Evolutionary conservation across 2,888 invertebrate species (phyloP).

Genomic region (Girardia tigrina): DNA sequence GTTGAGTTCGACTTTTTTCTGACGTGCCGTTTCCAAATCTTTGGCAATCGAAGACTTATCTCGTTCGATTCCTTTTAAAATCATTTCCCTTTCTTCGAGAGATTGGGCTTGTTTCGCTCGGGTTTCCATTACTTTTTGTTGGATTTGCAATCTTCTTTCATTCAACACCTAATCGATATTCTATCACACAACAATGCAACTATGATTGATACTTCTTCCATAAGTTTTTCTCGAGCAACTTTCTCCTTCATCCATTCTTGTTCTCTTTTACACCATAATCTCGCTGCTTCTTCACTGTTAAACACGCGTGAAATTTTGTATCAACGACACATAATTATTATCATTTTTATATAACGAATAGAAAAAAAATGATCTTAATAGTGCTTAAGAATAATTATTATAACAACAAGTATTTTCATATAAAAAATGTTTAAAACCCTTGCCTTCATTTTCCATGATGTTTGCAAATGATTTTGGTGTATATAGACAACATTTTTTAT

Average conservation of each 20-base stretch:
- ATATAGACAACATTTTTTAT: too few relatives aligned
- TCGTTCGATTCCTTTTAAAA: not conserved
- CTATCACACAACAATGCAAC: not conserved
- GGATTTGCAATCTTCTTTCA: not conserved
- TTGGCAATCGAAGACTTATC: not conserved
- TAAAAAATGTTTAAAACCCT: too few relatives aligned
- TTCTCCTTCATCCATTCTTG: not conserved
- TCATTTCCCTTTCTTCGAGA: not conserved
- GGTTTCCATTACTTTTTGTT: not conserved
- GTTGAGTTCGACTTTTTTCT: not conserved
- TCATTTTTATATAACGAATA: too few relatives aligned
- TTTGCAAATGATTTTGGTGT: too few relatives aligned
- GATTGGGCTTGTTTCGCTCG: not conserved
- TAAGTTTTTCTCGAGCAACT: not conserved
- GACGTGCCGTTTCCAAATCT: not conserved
- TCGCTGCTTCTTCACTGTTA: slow-evolving; percentile 6
- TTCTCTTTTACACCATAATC: slow-evolving; percentile 11
- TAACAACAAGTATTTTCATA: too few relatives aligned
- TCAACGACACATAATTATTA: too few relatives aligned
- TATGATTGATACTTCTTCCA: slow-evolving; percentile 17
- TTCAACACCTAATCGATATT: not conserved
- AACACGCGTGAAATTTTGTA: too few relatives aligned
- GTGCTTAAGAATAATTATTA: too few relatives aligned
- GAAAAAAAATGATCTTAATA: too few relatives aligned
- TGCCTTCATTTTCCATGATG: too few relatives aligned